Conservation (phyloP, 1,140 invertebrate species). For the Adelges cooleyi region DNA sequence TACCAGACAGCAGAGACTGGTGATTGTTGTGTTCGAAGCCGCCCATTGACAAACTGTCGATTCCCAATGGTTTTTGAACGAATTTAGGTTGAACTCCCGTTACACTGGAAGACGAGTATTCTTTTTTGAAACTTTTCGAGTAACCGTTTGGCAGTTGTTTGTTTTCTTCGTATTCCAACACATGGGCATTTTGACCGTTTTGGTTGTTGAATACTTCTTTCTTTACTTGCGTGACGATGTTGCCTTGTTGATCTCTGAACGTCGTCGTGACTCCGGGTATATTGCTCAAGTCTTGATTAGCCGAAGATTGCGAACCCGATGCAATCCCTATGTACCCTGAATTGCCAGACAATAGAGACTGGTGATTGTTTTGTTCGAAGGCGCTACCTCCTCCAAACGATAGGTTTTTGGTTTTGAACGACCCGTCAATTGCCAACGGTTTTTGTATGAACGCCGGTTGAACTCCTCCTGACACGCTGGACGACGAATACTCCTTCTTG, state of each 20-base stretch:
- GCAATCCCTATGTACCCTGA: neutral
- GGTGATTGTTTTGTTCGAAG: neutral
- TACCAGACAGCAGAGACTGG: neutral
- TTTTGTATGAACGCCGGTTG: neutral
- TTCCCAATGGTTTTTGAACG: neutral
- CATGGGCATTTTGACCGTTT: neutral
- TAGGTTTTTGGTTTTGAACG: neutral
- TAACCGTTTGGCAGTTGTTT: constrained; percentile 19
- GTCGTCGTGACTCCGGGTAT: neutral
- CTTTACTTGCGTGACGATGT: neutral
- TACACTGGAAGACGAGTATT: constrained; percentile 19
- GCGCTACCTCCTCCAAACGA: neutral
- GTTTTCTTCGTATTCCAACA: neutral
- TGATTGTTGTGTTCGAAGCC: neutral
- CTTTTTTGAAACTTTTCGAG: constrained; percentile 17
- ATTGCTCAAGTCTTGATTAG: neutral
- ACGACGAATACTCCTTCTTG: constrained; percentile 17
- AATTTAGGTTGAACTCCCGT: neutral
- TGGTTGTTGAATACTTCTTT: neutral
- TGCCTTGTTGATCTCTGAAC: constrained; percentile 2
- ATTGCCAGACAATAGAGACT: neutral
- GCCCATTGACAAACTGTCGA: neutral
- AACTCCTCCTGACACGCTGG: neutral
- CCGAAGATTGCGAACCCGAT: neutral
- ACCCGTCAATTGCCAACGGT: neutral